phyloP scores from a whole-genome alignment of 1,140 invertebrate species.

The Lasaia peninsularis region DNA sequence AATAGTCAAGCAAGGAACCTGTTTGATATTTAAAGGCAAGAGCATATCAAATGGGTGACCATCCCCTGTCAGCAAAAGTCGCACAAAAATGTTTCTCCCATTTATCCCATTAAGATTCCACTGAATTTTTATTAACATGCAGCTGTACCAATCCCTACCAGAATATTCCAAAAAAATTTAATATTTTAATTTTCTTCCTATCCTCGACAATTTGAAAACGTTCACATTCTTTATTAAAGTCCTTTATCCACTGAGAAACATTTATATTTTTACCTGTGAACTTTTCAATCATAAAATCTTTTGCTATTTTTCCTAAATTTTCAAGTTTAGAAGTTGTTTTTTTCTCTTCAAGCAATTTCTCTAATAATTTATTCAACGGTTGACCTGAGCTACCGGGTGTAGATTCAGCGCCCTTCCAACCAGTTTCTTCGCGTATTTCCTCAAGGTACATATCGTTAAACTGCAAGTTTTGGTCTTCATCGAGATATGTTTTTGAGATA shows the following conservation, averaged over 20 bases:
- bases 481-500: not conserved
- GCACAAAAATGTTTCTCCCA: conserved; percentile 21
- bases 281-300: conserved; percentile 22
- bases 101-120: conserved; percentile 19
- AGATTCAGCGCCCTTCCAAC: not conserved
- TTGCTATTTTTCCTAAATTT: conserved; percentile 22
- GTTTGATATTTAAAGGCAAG: conserved; percentile 34
- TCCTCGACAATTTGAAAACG: conserved; percentile 33
- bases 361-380: not conserved
- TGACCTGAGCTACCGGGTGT: not conserved
- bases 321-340: conserved; percentile 14
- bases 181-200: conserved; percentile 9
- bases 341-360: not conserved
- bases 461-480: not conserved
- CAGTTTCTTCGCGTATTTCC: not conserved
- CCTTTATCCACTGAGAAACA: conserved; percentile 35
- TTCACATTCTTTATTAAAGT: conserved; percentile 36
- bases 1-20: conserved; percentile 34
- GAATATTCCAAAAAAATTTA: not conserved
- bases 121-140: conserved; percentile 14
- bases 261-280: conserved; percentile 32
- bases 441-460: not conserved
- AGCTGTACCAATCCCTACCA: conserved; percentile 8
- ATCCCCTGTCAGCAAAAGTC: conserved; percentile 20
- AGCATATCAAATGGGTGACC: conserved; percentile 29